Base-by-base conservation (phyloP, 2,113 vertebrate genomes). In the Solea solea region DNA sequence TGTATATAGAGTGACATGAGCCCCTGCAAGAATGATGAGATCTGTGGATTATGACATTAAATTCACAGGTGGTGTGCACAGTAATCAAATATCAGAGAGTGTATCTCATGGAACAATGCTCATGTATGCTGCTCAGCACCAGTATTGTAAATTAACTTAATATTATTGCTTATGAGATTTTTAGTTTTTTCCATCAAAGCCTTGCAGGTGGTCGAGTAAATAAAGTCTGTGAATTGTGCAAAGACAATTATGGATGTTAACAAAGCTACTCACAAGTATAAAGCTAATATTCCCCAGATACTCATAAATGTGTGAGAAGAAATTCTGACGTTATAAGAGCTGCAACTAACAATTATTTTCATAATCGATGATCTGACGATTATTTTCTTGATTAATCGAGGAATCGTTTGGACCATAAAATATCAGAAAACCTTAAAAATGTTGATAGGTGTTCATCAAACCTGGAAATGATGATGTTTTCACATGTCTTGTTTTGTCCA, bases 41-140 rank as follows among this genome's bases (percentile, higher is more conserved):
- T 59, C 8, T 70, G 59, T 65, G 72, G 27, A 74, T 85, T 55
- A 69, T 50, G 14, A 66, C 74, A 79, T 68, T 27, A 70, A 67
- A 75, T 55, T 69, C 21, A 48, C 14, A 10, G 50, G 16, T 44
- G 55, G 13, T 54, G 27, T 71, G 55, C 65, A 42, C 46, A 44
- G 63, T 65, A 67, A 76, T 77, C 52, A 50, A 67, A 65, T 61
- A 61, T 48, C 49, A 72, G 27, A 7, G n/a, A 55, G 55, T 78
- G 16, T 25, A 67, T 74, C 48, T 66, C 50, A 67, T 77, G 63
- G 14, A 48, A 67, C 16, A 68, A 64, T 8, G 12, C 2, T 13
- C 9, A 11, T 64, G 61, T 7, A 46, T 62, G 72, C 44, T 51
- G 48, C 41, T 64, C 68, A 61, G 69, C 64, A 48, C 12, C 40